Evolutionary conservation across 2,113 vertebrate species (phyloP), one percentile per base, ranked within the genome.

Genomic region (Ginglymostoma cirratum): DNA sequence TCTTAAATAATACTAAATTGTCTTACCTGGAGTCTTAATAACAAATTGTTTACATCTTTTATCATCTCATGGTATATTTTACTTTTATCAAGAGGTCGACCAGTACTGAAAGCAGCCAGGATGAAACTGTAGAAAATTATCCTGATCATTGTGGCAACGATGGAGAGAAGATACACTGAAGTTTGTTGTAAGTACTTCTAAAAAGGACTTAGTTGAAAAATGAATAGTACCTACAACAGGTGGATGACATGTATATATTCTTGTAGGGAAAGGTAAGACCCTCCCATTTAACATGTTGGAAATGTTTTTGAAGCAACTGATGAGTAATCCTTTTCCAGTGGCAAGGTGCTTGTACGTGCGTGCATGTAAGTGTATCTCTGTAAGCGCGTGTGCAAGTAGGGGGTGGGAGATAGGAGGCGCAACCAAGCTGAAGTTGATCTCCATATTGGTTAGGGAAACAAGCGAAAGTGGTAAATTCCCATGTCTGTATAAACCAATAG

Each of bases 321-420:
- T 98, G 98, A 99, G 98, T 99, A 99, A 99, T 98, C 96, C 97
- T 96, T 98, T 99, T 99, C 99, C 99, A 98, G 97, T 98, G 98
- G 98, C 98, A 97, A 97, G 97, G 97, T 97, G 97, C 97, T 97
- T 97, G 97, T 97, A 97, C 97, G 97, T 66, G 96, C 94, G 94
- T 45, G 96, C 96, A 85, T 95, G 97, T 96, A 96, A 98, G 98
- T 96, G 98, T 96, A 76, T 97, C 96, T 96, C 48, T 96, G 97
- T 96, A 96, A 98, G 98, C 96, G 98, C 98, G 98, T 96, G 90
- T 95, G 97, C 96, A 96, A 98, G 98, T 96, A 98, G 98, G 98
- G 98, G 98, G 98, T 97, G 97, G 98, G 97, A 97, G 98, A 98
- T 98, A 96, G 96, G 97, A 97, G 97, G 97, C 97, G 97, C 97